These are phyloP conservation scores for Xenus cinereus DNA, from an alignment of 2,113 vertebrate genomes.

Conservation along the genomic window DNA sequence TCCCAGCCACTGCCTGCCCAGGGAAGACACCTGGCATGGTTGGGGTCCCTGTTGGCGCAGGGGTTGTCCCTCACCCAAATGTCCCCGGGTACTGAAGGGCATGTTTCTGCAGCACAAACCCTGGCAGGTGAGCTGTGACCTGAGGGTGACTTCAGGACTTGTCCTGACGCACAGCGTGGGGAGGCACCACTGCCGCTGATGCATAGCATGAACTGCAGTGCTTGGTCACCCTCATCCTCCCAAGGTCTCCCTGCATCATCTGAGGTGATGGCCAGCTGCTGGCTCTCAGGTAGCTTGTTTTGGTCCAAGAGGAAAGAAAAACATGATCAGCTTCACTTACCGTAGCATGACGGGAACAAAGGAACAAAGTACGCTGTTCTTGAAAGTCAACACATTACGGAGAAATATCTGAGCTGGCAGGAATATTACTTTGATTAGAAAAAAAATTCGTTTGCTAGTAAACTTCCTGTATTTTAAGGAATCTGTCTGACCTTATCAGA, in stretches of 20 bases:
- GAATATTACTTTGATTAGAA: neutral
- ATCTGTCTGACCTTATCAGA: neutral
- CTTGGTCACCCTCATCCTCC: neutral
- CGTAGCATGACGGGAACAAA: neutral
- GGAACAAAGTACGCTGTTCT: constrained; percentile 9
- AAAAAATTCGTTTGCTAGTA: neutral
- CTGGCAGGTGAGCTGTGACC: neutral
- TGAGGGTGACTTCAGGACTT: neutral
- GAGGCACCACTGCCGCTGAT: neutral
- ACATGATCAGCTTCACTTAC: neutral
- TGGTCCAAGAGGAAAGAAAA: neutral
- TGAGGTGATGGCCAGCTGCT: neutral
- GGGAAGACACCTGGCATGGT: rapidly evolving
- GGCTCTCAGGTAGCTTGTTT: neutral
- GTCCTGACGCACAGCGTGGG: neutral
- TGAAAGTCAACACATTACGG: neutral
- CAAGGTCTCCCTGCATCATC: neutral
- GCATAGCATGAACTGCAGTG: rapidly evolving
- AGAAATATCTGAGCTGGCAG: constrained; percentile 4
- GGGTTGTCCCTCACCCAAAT: rapidly evolving
- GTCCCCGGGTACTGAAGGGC: neutral
- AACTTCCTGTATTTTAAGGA: neutral
- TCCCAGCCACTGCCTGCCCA: neutral
- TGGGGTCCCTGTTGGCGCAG: neutral
- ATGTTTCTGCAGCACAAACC: neutral